Percentiles rank a stretch among this genome's conserved stretches.
phyloP scores from a whole-genome alignment of 2,797 vertebrate species.

The Taenioides sp. region DNA sequence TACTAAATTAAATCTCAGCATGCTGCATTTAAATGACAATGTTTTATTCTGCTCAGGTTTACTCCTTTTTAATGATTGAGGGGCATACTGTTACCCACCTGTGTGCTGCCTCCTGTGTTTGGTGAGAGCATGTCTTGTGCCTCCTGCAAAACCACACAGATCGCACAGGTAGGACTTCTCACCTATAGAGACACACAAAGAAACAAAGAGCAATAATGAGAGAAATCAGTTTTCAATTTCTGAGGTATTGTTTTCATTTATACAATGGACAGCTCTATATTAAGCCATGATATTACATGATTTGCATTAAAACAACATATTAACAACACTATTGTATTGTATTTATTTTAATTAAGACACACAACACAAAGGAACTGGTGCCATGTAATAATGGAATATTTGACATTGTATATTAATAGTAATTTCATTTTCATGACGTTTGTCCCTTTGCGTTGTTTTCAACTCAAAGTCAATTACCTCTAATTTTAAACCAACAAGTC shows the following conservation, averaged over 20 bases:
- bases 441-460: conserved; percentile 22
- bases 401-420: background rate
- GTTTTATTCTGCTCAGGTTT: background rate
- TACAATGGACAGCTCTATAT: background rate
- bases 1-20: conserved; percentile 16
- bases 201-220: conserved; percentile 1
- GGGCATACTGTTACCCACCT: conserved; percentile 73
- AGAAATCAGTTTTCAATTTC: background rate
- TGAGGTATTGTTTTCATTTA: no score
- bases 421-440: conserved; percentile 1
- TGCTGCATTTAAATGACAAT: background rate
- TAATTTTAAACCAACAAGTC: conserved; percentile 24
- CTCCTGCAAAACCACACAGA: conserved; percentile 97
- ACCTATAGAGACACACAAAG: conserved; percentile 74
- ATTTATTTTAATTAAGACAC: conserved; percentile 3
- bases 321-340: no score
- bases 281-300: background rate
- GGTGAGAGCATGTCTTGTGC: conserved; percentile 95
- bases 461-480: conserved; percentile 17
- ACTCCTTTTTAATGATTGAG: background rate
- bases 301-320: background rate
- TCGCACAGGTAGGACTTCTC: conserved; percentile 99
- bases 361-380: conserved; percentile 1
- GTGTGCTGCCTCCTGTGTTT: conserved; percentile 97
- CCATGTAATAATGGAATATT: background rate